These are phyloP conservation scores for Mesembrinibis cayennensis DNA, from an alignment of 2,113 vertebrate species.

Conservation along the genomic window DNA sequence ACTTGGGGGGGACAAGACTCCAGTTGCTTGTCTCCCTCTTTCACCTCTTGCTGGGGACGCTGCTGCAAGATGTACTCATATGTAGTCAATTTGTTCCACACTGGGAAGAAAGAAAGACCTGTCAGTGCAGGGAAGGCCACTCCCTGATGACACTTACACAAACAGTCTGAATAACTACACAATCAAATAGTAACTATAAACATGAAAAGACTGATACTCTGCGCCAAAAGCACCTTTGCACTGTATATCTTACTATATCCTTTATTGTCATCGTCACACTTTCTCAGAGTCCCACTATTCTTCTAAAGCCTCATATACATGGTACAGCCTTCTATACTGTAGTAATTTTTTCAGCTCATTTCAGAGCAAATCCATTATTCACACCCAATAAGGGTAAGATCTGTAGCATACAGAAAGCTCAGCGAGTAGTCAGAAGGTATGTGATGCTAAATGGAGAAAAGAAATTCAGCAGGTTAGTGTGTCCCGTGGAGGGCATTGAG, in stretches of 20 bases:
- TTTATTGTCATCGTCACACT: not conserved
- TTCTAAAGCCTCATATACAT: not conserved
- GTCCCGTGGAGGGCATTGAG: not conserved
- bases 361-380: not conserved
- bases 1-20: constrained; percentile 66
- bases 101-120: constrained; percentile 66
- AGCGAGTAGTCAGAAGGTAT: not conserved
- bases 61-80: constrained; percentile 94
- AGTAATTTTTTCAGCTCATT: not conserved
- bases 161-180: not conserved
- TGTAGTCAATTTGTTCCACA: constrained; percentile 94
- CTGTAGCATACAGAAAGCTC: not conserved
- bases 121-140: constrained; percentile 17
- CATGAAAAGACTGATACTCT: not conserved
- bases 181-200: not conserved
- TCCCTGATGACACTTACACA: not conserved
- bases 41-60: constrained; percentile 82
- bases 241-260: not conserved
- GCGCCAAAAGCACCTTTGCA: not conserved
- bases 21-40: constrained; percentile 67
- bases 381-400: not conserved
- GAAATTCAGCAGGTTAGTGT: not conserved
- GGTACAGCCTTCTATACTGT: not conserved
- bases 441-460: not conserved
- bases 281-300: not conserved